Percentiles rank a stretch among this genome's conserved stretches.
Conservation (phyloP, 2,113 vertebrate genomes). For the Glaucomys volans region DNA sequence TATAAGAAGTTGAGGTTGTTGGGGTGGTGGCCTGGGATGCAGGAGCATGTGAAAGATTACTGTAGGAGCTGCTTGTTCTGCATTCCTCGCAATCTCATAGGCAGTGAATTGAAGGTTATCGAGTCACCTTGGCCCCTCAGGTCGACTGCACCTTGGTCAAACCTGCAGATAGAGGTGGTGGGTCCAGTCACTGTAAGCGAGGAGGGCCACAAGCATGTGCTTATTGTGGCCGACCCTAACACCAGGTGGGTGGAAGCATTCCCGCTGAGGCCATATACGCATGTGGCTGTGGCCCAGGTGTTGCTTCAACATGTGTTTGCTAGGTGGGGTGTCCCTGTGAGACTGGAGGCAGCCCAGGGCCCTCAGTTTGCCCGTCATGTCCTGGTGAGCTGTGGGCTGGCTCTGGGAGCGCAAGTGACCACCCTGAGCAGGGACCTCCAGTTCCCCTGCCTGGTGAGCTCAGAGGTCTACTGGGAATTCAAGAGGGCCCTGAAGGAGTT, state of each 20-base stretch:
- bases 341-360: constrained; percentile 75
- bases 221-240: constrained; percentile 73
- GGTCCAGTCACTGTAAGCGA: constrained; percentile 68
- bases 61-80: constrained; percentile 79
- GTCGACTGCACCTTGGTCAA: constrained; percentile 69
- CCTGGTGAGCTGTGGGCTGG: constrained; percentile 77
- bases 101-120: constrained; percentile 68
- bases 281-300: constrained; percentile 72
- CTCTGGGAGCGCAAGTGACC: constrained; percentile 69
- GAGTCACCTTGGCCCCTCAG: constrained; percentile 74
- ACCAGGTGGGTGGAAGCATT: constrained; percentile 80
- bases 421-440: constrained; percentile 72
- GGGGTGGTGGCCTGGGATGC: constrained; percentile 79
- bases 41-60: constrained; percentile 70
- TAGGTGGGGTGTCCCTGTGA: constrained; percentile 73
- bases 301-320: constrained; percentile 79
- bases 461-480: constrained; percentile 77
- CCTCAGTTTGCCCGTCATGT: constrained; percentile 77
- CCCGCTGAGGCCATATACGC: constrained; percentile 76
- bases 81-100: constrained; percentile 33
- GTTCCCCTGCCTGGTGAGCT: constrained; percentile 72
- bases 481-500: constrained; percentile 80
- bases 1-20: constrained; percentile 72
- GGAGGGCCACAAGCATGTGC: constrained; percentile 76
- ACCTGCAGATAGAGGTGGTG: constrained; percentile 80